Base-by-base conservation (phyloP, 2,113 vertebrate species). In the Onychostoma macrolepis region DNA sequence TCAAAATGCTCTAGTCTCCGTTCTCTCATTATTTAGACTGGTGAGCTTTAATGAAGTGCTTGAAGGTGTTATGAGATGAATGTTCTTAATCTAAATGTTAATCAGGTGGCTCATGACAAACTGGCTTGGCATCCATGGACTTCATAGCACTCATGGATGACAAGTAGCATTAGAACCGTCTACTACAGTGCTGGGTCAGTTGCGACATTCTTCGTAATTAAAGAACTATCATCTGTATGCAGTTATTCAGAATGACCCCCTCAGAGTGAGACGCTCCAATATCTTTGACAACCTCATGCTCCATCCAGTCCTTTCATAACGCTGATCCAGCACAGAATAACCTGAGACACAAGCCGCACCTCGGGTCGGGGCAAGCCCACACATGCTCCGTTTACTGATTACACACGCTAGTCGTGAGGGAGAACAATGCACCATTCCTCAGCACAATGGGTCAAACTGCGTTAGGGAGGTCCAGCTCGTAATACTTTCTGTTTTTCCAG, bases 341-440 rank as follows among this genome's bases (percentile, higher is more conserved):
- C 86, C 89, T 80, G 85, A 89, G 90, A 93, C 90, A 88, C 26
- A 71, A 69, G 90, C 89, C 84, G 24, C 90, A 85, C 84, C 85
- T 90, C 36, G 19, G 78, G 58, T 48, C 84, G 4, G 91, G 88
- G 88, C 94, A 95, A 91, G 94, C 89, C 93, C 80, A 63, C 88
- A 89, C 94, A 89, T 87, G 95, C 89, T 92, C 89, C 6, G 88
- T 87, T 91, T 91, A 93, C 92, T 92, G 90, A 94, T 95, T 94
- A 94, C 88, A 93, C 92, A 92, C 88, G 86, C 88, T 93, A 87
- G 91, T 93, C 87, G 92, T 91, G 91, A 92, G 91, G 83, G 9
- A 89, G 90, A 93, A 95, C 93, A 95, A 95, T 94, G 89, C 80
- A n/a, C 71, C 89, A 86, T 82, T 88, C 82, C 89, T 89, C 83